A percentile compares a stretch with the other conserved stretches of the same genome.
Conservation (phyloP, 1,140 invertebrate genomes). For the Scaptomyza pallida region DNA sequence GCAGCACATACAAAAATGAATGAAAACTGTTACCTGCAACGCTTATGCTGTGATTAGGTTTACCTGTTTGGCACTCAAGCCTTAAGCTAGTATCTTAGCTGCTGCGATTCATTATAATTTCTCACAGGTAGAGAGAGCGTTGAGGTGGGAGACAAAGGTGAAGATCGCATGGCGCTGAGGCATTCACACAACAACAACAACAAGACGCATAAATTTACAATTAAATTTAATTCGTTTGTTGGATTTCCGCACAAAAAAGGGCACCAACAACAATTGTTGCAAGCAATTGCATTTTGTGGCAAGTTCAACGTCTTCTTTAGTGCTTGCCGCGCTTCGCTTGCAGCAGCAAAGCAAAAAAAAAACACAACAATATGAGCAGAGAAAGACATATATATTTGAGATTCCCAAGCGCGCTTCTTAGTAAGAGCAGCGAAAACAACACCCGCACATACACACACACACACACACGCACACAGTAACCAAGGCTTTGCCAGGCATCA, state of each 20-base stretch:
- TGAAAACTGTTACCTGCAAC: constrained; percentile 69
- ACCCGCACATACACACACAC: constrained; percentile 20
- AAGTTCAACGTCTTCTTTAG: constrained; percentile 81
- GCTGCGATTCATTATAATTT: constrained; percentile 76
- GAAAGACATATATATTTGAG: constrained; percentile 18
- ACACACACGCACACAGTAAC: not conserved
- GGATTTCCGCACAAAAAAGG: constrained; percentile 67
- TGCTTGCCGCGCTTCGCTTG: constrained; percentile 70
- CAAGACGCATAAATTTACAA: constrained; percentile 77
- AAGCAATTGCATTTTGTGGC: constrained; percentile 51
- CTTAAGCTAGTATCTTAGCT: constrained; percentile 6
- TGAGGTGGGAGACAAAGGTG: constrained; percentile 58
- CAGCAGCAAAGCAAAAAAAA: constrained; percentile 43
- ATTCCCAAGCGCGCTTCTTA: constrained; percentile 80
- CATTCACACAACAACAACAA: constrained; percentile 46
- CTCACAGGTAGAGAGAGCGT: constrained; percentile 56
- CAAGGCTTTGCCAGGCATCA: constrained; percentile 21
- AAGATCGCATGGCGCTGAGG: constrained; percentile 62
- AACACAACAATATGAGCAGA: not conserved
- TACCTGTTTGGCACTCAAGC: constrained; percentile 37
- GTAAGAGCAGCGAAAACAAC: constrained; percentile 46
- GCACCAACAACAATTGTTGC: constrained; percentile 45
- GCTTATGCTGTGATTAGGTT: constrained; percentile 61
- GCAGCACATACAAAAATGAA: constrained; percentile 46
- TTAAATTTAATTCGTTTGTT: constrained; percentile 79